Evolutionary conservation across 2,888 invertebrate species (phyloP), one percentile per base, ranked within the genome.

Genomic region (Listrodromus nycthemerus): DNA sequence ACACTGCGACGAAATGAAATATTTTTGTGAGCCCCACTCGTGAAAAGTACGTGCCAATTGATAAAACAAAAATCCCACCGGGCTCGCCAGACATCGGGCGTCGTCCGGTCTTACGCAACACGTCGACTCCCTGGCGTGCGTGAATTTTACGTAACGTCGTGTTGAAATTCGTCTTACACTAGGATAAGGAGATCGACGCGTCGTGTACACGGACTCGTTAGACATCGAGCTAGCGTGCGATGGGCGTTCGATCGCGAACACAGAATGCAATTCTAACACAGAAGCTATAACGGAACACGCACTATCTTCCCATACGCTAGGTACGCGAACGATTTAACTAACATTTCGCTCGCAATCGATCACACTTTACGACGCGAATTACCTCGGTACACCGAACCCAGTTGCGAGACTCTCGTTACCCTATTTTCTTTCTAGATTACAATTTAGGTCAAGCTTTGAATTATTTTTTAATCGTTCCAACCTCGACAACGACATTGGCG

Each of bases 91-190:
- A 41, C 50, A 65, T 30, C 52, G 50, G 8, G 66, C 10, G 80
- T 80, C 48, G 67, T 45, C 41, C 2, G 33, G 4, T 61, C 19
- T 80, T 80, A 69, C 71, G 80, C 74, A 80, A 80, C 67, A n/a
- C 5, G 69, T 69, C 63, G 69, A 21, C 37, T 55, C 66, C 50
- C 41, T 80, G 73, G 61, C 83, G 83, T 77, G 80, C 77, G 80
- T 83, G 69, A 83, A 80, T 80, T 83, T 83, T 83, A 83, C 77
- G 83, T 83, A 83, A 83, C 55, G 73, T 77, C 80, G 77, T 80
- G 77, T 80, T 79, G 65, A 77, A 77, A 73, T 80, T 41, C 75
- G 70, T 41, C 66, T 69, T 69, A 66, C 83, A 33, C 70, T 55
- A 70, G 75, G 73, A 74, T 74, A 74, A 74, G 78, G 74, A 74